phyloP scores from a whole-genome alignment of 2,888 invertebrate species.

The Magallana nippona region DNA sequence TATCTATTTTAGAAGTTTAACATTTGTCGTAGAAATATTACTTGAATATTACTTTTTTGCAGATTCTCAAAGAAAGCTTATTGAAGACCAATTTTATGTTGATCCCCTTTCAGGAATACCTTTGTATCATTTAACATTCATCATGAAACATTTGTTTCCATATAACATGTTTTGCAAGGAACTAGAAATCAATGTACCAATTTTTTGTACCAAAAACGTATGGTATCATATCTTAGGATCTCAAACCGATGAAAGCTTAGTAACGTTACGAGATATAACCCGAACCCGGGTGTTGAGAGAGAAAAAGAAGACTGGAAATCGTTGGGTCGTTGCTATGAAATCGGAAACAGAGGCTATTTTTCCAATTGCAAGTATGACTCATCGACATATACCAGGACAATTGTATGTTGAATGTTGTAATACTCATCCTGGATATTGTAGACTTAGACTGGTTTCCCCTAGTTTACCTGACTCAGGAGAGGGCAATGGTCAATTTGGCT shows the following conservation, averaged over 20 bases:
- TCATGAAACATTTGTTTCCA: neutral
- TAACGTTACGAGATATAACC: neutral
- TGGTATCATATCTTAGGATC: neutral
- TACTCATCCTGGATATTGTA: neutral
- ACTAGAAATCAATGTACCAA: neutral
- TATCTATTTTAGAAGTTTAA: too few species aligned
- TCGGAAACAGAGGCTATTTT: neutral
- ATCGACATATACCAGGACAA: too few species aligned
- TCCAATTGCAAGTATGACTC: neutral
- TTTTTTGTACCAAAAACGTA: neutral
- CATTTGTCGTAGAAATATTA: neutral
- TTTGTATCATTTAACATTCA: neutral
- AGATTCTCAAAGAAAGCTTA: too few species aligned
- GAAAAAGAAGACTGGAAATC: neutral
- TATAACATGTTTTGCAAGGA: neutral
- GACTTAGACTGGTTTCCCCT: neutral
- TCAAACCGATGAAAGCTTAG: neutral
- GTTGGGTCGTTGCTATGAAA: neutral
- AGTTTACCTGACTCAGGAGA: neutral
- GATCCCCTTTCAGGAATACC: slow-evolving; percentile 1
- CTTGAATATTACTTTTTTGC: neutral
- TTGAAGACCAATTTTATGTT: neutral
- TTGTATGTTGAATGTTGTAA: neutral
- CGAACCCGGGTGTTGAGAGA: neutral
- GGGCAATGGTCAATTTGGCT: too few species aligned